These are phyloP conservation scores for Neria commutata DNA, from an alignment of 2,888 invertebrate genomes.

Conservation along the genomic window DNA sequence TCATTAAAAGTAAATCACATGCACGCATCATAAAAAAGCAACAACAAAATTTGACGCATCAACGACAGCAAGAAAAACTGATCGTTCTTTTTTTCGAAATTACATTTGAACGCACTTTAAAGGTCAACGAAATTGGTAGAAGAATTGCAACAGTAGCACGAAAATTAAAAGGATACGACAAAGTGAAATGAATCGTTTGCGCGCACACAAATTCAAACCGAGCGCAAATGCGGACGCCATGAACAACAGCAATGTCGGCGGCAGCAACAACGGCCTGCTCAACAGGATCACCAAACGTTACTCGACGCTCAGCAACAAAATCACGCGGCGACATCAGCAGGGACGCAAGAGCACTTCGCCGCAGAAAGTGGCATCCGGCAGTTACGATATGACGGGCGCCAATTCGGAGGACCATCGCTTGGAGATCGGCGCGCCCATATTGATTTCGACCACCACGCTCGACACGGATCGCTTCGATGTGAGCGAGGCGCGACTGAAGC, in stretches of 20 bases:
- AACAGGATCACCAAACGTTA: constrained; percentile 59
- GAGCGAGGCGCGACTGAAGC: constrained; percentile 47
- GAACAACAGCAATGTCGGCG: constrained; percentile 35
- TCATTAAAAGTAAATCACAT: no score
- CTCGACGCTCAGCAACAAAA: constrained; percentile 56
- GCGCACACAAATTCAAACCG: constrained; percentile 49
- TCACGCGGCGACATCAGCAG: constrained; percentile 51
- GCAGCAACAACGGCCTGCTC: constrained; percentile 44
- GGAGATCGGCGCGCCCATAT: constrained; percentile 59
- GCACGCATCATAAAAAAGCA: no score
- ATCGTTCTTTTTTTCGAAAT: not conserved
- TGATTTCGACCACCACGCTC: constrained; percentile 60
- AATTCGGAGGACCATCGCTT: constrained; percentile 59
- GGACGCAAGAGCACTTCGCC: constrained; percentile 50
- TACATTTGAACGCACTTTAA: not conserved
- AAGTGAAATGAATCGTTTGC: constrained; percentile 53
- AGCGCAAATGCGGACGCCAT: constrained; percentile 25
- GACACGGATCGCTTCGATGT: constrained; percentile 57
- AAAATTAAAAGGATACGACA: no score
- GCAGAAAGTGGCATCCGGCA: constrained; percentile 51
- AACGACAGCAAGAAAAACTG: constrained; percentile 8
- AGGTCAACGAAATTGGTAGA: not conserved
- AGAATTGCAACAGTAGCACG: no score
- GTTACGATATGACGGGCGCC: constrained; percentile 60
- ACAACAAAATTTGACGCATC: no score